Base-by-base conservation (phyloP, 2,113 vertebrate genomes). In the Indicator indicator region DNA sequence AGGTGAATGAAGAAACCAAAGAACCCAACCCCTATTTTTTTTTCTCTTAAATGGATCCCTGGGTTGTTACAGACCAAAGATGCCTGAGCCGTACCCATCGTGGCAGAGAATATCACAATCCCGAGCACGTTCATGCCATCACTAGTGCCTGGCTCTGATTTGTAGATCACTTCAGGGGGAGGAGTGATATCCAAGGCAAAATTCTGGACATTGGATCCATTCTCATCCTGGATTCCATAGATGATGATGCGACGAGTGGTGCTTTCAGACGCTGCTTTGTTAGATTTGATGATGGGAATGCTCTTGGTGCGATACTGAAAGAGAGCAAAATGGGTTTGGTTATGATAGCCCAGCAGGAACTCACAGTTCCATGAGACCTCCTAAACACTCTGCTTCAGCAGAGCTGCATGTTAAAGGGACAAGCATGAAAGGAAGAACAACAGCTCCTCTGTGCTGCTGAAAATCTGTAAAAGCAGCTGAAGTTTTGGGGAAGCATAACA, bases 121-220 rank as follows among this genome's bases (percentile, higher is more conserved):
- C 99, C 99, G n/a, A 99, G 97, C 32, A 99, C 99, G 4, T 99
- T 99, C 99, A 99, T 99, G 97, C 99, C 99, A 0, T 99, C 99
- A 3, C 99, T 99, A 64, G 99, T 98, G 33, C 98, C 99, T 1
- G 99, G 99, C 11, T 99, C 98, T 3, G 99, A 99, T 82, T 98
- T 99, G 97, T 99, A 98, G 76, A 99, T 95, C 76, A 99, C 98
- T 80, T 99, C 99, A 2, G 99, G 99, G 1, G 99, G 98, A 0
- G 99, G 99, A 7, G 99, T 99, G 79, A 99, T 98, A 82, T 99
- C 99, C 96, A 99, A 96, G 65, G 98, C 98, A 70, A 99, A 99
- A 95, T 98, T 99, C 97, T 99, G 99, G 63, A 99, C 83, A 2
- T 97, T 98, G 3, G 98, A 98, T 92, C 99, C 97, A 2, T 99